Base-by-base conservation (phyloP, 2,888 invertebrate genomes). In the Lasiommata megera region DNA sequence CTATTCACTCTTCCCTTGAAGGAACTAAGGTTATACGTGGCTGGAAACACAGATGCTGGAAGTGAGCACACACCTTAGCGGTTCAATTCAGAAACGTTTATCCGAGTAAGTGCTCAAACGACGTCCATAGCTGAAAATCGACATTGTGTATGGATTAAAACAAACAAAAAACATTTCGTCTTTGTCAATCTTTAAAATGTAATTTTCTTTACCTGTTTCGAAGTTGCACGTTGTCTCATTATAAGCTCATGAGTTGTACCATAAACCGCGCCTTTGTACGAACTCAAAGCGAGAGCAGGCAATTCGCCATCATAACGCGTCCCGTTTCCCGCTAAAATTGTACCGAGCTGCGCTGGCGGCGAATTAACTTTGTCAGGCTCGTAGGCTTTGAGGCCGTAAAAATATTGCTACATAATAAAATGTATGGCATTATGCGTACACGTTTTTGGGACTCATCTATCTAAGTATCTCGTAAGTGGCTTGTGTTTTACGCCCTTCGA, bases 251-350 rank as follows among this genome's bases (percentile, higher is more conserved):
- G 18, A 60, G 67, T 72, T 72, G 60, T 14, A 62, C 76, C 69
- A 61, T 58, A 67, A 59, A 48, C 58, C 60, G 61, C 67, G 62
- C 65, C 55, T 66, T 62, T 62, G 60, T 66, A 68, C 69, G 73
- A 68, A 71, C 73, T 70, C 72, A 70, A 67, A 74, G 74, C 73
- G 68, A 76, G 78, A 76, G 74, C 73, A 69, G 75, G 77, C 74
- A 67, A 82, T 85, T 84, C 77, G 80, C 86, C 80, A 85, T 84
- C 74, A 83, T 79, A 83, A 76, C 75, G 80, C 79, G 66, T 68
- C 71, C 74, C 74, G 70, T 66, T 65, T 65, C 68, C 68, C 72
- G 77, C 73, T 80, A 74, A 82, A 84, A 84, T 79, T 77, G 78
- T 73, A 73, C 76, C 67, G 70, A 67, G 67, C 66, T 64, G 56